These are phyloP conservation scores for Onthophagus taurus DNA, from an alignment of 1,140 invertebrate genomes.

Conservation along the genomic window DNA sequence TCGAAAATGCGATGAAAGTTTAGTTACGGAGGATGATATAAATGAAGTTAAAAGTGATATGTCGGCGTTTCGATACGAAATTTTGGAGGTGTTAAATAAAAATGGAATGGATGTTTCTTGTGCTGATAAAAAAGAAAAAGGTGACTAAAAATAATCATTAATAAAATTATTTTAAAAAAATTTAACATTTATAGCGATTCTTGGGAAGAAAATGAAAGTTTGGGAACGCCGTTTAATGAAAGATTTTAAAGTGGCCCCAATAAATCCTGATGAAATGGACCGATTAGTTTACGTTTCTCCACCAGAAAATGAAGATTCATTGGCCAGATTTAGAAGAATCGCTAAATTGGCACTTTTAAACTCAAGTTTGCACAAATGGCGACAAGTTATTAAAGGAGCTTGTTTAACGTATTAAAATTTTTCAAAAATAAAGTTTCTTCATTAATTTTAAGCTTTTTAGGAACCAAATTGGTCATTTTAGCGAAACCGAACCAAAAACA, in stretches of 20 bases:
- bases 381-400: constrained; percentile 51
- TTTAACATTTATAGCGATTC: constrained; percentile 40
- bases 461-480: constrained; percentile 67
- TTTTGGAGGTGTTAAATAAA: constrained; percentile 70
- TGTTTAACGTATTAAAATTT: constrained; percentile 40
- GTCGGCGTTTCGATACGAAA: constrained; percentile 68
- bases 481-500: no score
- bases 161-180: constrained; percentile 2
- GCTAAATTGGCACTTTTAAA: constrained; percentile 59
- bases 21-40: constrained; percentile 84
- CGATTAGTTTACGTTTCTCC: constrained; percentile 37
- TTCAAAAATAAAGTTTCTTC: background rate
- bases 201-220: constrained; percentile 65
- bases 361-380: constrained; percentile 59
- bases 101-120: constrained; percentile 70
- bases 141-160: constrained; percentile 33
- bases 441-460: constrained; percentile 35
- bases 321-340: constrained; percentile 59
- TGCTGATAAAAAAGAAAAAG: constrained; percentile 58
- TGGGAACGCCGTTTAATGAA: constrained; percentile 79
- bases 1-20: constrained; percentile 59
- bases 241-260: constrained; percentile 72
- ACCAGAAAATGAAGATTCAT: constrained; percentile 51
- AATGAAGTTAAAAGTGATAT: constrained; percentile 89
- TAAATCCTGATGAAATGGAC: constrained; percentile 45